These are phyloP conservation scores for Chelonus insularis DNA, from an alignment of 1,140 invertebrate species.

Conservation along the genomic window DNA sequence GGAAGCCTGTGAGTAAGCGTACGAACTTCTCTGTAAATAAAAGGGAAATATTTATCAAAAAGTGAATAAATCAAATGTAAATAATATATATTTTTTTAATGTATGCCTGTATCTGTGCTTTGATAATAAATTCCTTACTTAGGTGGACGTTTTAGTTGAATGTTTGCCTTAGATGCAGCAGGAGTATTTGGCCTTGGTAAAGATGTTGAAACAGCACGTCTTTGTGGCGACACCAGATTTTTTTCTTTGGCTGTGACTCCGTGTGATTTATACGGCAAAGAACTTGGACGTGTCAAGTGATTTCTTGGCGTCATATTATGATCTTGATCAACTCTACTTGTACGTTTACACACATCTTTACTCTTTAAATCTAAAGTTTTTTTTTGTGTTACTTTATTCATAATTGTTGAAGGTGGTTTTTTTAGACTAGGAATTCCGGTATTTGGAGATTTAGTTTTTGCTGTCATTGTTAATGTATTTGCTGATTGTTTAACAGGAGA, in stretches of 20 bases:
- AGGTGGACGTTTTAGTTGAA: slow-evolving; percentile 51
- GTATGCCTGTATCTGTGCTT: slow-evolving; percentile 16
- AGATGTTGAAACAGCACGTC: slow-evolving; percentile 68
- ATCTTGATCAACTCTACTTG: slow-evolving; percentile 65
- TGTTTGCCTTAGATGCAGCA: slow-evolving; percentile 43
- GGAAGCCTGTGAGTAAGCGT: slow-evolving; percentile 74
- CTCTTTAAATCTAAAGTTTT: slow-evolving; percentile 35
- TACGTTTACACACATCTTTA: slow-evolving; percentile 50
- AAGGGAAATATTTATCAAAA: slow-evolving; percentile 20
- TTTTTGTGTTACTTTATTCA: slow-evolving; percentile 37
- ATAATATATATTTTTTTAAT: neutral
- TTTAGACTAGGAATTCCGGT: slow-evolving; percentile 51
- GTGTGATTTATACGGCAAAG: slow-evolving; percentile 67
- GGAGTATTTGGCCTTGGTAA: slow-evolving; percentile 33
- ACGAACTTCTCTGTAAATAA: slow-evolving; percentile 68
- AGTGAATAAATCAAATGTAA: slow-evolving; percentile 6
- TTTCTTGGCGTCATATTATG: slow-evolving; percentile 47
- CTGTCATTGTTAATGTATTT: slow-evolving; percentile 39
- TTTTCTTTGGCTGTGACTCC: slow-evolving; percentile 54
- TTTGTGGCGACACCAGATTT: slow-evolving; percentile 59
- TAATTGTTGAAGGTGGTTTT: slow-evolving; percentile 37
- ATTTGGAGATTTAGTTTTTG: slow-evolving; percentile 44
- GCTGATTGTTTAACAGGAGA: slow-evolving; percentile 63
- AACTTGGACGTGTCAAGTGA: slow-evolving; percentile 62
- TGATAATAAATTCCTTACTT: slow-evolving; percentile 21